These are phyloP conservation scores for Drosophila neonasuta DNA, from an alignment of 2,888 invertebrate genomes.

Conservation along the genomic window DNA sequence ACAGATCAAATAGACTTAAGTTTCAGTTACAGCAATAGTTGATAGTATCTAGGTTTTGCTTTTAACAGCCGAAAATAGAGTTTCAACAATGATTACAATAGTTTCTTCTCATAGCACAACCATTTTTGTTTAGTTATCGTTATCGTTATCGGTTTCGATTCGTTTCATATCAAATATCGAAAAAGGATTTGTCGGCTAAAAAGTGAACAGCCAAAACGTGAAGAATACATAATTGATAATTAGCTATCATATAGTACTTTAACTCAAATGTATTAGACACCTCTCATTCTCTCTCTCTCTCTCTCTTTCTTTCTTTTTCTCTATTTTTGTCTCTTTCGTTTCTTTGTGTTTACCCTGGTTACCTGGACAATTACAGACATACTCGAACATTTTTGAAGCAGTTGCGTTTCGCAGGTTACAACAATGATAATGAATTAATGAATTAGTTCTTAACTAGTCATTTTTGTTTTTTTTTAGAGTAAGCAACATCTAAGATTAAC, in stretches of 20 bases:
- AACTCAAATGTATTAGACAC: constrained; percentile 28
- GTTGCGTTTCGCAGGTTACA: constrained; percentile 39
- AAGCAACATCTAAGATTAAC: constrained; percentile 22
- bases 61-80: constrained; percentile 51
- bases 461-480: constrained; percentile 5
- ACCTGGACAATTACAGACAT: constrained; percentile 52
- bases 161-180: constrained; percentile 25
- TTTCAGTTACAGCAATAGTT: constrained; percentile 60
- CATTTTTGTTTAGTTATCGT: constrained; percentile 57
- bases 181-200: constrained; percentile 31
- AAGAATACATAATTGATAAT: constrained; percentile 37
- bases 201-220: constrained; percentile 63
- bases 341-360: constrained; percentile 33
- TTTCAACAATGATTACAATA: constrained; percentile 54
- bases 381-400: constrained; percentile 15
- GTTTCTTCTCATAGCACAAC: constrained; percentile 67
- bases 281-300: not conserved
- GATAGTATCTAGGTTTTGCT: constrained; percentile 39
- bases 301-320: not conserved
- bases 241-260: constrained; percentile 15
- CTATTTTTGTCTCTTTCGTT: not conserved
- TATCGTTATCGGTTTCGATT: constrained; percentile 37
- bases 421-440: constrained; percentile 42
- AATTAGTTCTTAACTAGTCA: constrained; percentile 27
- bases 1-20: constrained; percentile 63